Evolutionary conservation across 2,797 vertebrate species (phyloP).

Genomic region (Micromesistius poutassou): DNA sequence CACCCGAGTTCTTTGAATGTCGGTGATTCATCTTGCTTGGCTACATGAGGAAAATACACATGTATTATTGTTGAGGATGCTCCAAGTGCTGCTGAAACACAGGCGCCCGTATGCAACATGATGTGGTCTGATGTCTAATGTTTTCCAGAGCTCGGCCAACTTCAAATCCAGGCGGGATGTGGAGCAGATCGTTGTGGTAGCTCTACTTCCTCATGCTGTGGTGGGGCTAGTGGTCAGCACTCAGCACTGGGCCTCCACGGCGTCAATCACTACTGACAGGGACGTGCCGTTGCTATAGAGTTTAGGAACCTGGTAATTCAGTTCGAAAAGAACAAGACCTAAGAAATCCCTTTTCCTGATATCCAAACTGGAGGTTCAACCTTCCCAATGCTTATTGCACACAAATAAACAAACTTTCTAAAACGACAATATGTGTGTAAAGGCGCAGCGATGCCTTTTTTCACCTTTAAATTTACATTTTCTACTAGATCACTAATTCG

Average conservation of each 20-base stretch:
- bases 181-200: slow-evolving; percentile 65
- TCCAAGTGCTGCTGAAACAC: slow-evolving; percentile 51
- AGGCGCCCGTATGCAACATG: slow-evolving; percentile 47
- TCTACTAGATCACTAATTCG: slow-evolving; percentile 22
- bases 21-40: slow-evolving; percentile 23
- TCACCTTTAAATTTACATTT: not conserved
- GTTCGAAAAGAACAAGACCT: slow-evolving; percentile 31
- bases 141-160: slow-evolving; percentile 68
- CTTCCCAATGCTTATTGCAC: not conserved
- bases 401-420: not conserved
- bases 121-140: slow-evolving; percentile 59
- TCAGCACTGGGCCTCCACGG: slow-evolving; percentile 40
- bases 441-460: not conserved
- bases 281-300: slow-evolving; percentile 49
- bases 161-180: slow-evolving; percentile 56
- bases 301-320: slow-evolving; percentile 31
- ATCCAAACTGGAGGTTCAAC: not conserved
- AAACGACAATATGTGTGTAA: not conserved
- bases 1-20: slow-evolving; percentile 28
- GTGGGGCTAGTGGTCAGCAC: slow-evolving; percentile 53
- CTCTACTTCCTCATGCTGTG: slow-evolving; percentile 60
- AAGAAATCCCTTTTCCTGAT: not conserved
- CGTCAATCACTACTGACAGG: slow-evolving; percentile 51
- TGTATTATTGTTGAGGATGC: slow-evolving; percentile 62
- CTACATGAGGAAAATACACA: slow-evolving; percentile 60